phyloP scores from a whole-genome alignment of 2,888 invertebrate genomes.

The Stenolophus ochropezus region DNA sequence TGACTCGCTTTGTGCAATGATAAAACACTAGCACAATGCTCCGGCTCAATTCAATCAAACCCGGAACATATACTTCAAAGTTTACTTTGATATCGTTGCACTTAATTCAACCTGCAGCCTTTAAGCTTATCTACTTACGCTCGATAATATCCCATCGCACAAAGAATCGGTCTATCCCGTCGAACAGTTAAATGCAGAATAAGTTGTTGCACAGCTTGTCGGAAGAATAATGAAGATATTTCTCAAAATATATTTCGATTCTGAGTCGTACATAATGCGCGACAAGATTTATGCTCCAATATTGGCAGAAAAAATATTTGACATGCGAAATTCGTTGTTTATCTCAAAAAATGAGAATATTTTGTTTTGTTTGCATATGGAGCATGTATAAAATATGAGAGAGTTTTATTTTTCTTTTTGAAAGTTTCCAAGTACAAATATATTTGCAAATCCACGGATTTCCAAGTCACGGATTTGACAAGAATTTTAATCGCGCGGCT shows the following conservation, averaged over 20 bases:
- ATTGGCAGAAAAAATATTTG: conserved; percentile 54
- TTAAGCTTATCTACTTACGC: neutral
- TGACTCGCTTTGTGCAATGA: neutral
- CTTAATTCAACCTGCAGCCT: neutral
- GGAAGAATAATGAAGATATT: conserved; percentile 26
- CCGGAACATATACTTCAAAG: neutral
- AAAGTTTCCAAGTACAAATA: conserved; percentile 25
- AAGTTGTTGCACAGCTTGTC: no score
- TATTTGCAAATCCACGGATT: conserved; percentile 32
- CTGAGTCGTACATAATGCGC: conserved; percentile 6
- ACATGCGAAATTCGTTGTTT: conserved; percentile 52
- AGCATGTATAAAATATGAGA: conserved; percentile 43
- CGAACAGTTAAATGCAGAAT: no score
- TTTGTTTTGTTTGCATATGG: conserved; percentile 51
- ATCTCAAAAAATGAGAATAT: conserved; percentile 47
- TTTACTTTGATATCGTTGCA: neutral
- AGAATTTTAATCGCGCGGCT: neutral
- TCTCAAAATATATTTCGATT: conserved; percentile 13
- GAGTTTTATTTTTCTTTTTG: conserved; percentile 28
- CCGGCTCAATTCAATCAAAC: neutral
- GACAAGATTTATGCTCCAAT: conserved; percentile 52
- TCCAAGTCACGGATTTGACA: neutral
- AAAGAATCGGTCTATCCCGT: no score
- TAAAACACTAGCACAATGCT: neutral
- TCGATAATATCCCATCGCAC: neutral